Conservation (phyloP, 1,140 invertebrate genomes). For the Oncopodura yosiiana region DNA sequence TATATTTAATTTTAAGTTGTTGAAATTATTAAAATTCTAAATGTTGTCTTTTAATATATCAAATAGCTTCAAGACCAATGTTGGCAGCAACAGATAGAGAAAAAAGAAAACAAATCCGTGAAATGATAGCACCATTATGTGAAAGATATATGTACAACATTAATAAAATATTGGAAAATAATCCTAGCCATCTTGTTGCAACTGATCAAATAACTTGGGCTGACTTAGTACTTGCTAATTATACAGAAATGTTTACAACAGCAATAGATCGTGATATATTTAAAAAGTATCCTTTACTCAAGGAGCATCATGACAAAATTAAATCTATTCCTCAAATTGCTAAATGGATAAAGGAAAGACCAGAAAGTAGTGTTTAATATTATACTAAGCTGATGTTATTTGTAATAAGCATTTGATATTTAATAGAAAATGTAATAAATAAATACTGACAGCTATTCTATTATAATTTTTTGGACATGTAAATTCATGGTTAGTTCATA, state of each 20-base stretch:
- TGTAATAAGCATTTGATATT: no score
- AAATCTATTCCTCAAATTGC: conserved; percentile 22
- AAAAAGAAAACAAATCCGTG: not conserved
- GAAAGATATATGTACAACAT: not conserved
- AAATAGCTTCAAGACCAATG: not conserved
- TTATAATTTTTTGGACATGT: no score
- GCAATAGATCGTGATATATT: conserved; percentile 10
- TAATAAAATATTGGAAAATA: no score
- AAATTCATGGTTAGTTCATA: no score
- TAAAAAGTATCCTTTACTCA: conserved; percentile 11
- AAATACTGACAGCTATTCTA: no score
- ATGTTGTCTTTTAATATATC: not conserved
- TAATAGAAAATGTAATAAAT: no score
- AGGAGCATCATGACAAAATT: conserved; percentile 8
- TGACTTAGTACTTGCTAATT: conserved; percentile 20
- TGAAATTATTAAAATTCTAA: not conserved
- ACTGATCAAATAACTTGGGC: conserved; percentile 41
- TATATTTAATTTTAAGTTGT: not conserved
- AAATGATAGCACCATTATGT: not conserved
- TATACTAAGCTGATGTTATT: no score
- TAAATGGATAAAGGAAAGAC: conserved; percentile 36
- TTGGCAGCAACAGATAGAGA: not conserved
- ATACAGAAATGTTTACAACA: conserved; percentile 8
- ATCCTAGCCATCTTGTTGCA: no score
- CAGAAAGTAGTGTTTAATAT: no score